Evolutionary conservation across 1,140 invertebrate genomes (phyloP), one percentile per base, ranked within the genome.

Genomic region (Pissodes strobi): DNA sequence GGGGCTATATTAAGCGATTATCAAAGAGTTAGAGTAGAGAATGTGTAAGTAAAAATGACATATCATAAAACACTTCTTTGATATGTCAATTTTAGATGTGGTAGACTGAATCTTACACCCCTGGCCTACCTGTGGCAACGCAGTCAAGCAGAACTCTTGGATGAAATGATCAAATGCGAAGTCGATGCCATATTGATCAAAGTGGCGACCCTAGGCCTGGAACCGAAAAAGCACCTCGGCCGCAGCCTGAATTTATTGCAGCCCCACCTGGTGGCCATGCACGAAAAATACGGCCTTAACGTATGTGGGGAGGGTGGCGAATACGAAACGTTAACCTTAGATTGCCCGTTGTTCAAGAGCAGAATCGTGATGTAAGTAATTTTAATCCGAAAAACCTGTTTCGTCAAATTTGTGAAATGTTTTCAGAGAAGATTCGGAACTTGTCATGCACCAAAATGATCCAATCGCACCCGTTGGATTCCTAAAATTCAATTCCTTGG

Each of bases 301-400:
- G 88, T 98, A 41, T 99, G 97, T 82, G 97, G 97, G 38, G 97
- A 99, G 84, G 97, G 97, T 37, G 97, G 97, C 45, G 97, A 99
- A 81, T 99, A 97, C 80, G 97, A 99, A 82, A 97, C 95, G 23
- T 94, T 99, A 76, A 98, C 95, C 10, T 81, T 98, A 58, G 94
- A 98, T 82, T 99, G 96, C 82, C 96, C 97, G 15, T 81, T 99
- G 39, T 99, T 97, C 80, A 90, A 87, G 72, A 95, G 94, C 79
- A 86, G 86, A 76, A 89, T 98, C 79, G 83, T 93, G 64, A 86
- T 97, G 92, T 95, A 84, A 90, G 92, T 90, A 5, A 5, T 27
- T 3, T 27, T 5, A 5, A 5, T 27, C 9, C 25, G 3, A 5
- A 5, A 9, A 27, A 27, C 3, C 25, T 27, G 25, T 5, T 9